Percentiles rank a stretch among this genome's conserved stretches.
phyloP scores from a whole-genome alignment of 2,113 vertebrate species.

The Sprattus sprattus region DNA sequence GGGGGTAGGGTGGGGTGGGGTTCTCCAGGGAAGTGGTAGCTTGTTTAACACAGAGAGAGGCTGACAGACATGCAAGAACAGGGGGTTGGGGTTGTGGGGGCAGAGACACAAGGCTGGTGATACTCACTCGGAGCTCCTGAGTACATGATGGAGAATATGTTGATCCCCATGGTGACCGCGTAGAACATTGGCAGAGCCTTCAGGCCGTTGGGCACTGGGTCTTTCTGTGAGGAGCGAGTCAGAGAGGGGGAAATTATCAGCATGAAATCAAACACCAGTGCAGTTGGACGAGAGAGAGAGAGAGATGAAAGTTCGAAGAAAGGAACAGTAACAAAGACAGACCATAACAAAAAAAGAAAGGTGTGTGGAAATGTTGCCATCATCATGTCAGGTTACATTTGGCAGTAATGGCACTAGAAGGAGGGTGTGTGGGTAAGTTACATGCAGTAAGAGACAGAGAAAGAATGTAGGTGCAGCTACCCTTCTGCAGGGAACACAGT shows the following conservation, averaged over 20 bases:
- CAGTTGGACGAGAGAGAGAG: neutral
- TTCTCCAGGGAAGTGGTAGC: conserved; percentile 58
- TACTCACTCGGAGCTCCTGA: conserved; percentile 91
- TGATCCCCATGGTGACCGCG: conserved; percentile 89
- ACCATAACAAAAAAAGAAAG: neutral
- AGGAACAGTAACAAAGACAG: neutral
- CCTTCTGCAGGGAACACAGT: neutral
- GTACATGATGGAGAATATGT: conserved; percentile 95
- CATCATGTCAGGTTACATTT: conserved; percentile 24
- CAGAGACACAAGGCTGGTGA: conserved; percentile 40
- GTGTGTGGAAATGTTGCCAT: neutral
- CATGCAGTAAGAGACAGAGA: neutral
- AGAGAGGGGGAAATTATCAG: neutral
- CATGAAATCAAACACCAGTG: conserved; percentile 26
- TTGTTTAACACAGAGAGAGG: conserved; percentile 55
- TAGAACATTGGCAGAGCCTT: conserved; percentile 92
- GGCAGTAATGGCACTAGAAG: neutral
- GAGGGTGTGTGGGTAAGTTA: neutral
- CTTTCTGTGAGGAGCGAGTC: conserved; percentile 74
- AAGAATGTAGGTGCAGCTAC: neutral
- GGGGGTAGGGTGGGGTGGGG: conserved; percentile 62
- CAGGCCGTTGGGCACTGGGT: conserved; percentile 92
- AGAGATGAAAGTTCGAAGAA: neutral
- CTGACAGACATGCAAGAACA: conserved; percentile 53
- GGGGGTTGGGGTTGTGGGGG: neutral